Conservation (phyloP, 2,113 vertebrate genomes). For the Xenopus tropicalis region DNA sequence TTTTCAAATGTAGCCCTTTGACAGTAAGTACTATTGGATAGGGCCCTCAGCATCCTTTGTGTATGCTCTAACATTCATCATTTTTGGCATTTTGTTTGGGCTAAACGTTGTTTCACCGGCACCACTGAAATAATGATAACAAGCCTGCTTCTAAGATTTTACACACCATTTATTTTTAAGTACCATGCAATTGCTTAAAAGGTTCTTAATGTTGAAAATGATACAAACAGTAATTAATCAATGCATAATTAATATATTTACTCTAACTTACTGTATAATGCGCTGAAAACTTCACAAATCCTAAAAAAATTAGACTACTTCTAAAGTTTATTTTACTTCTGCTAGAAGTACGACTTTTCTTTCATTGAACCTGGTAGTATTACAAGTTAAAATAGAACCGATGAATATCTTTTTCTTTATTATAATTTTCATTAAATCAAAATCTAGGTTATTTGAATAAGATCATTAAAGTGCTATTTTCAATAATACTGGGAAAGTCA, state of each 20-base stretch:
- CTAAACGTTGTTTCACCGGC: neutral
- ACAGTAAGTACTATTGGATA: neutral
- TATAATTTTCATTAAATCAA: conserved; percentile 9
- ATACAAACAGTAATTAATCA: conserved; percentile 1
- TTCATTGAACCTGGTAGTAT: neutral
- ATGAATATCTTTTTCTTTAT: neutral
- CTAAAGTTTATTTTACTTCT: conserved; percentile 1
- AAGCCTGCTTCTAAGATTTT: neutral
- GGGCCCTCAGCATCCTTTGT: neutral
- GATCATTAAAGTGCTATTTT: conserved; percentile 46
- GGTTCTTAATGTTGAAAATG: neutral
- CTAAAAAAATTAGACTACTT: no score
- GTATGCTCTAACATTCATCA: neutral
- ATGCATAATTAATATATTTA: conserved; percentile 3
- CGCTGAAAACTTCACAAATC: no score
- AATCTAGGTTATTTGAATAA: conserved; percentile 46
- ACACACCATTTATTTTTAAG: neutral
- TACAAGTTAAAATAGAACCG: neutral
- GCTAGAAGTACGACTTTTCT: neutral
- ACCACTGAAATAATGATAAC: neutral
- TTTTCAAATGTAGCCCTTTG: no score
- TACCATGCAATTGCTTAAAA: neutral
- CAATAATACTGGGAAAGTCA: neutral
- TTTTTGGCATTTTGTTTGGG: conserved; percentile 1
- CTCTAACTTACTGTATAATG: no score